These are phyloP conservation scores for Micrasema longulum DNA, from an alignment of 1,140 invertebrate species.

Conservation along the genomic window DNA sequence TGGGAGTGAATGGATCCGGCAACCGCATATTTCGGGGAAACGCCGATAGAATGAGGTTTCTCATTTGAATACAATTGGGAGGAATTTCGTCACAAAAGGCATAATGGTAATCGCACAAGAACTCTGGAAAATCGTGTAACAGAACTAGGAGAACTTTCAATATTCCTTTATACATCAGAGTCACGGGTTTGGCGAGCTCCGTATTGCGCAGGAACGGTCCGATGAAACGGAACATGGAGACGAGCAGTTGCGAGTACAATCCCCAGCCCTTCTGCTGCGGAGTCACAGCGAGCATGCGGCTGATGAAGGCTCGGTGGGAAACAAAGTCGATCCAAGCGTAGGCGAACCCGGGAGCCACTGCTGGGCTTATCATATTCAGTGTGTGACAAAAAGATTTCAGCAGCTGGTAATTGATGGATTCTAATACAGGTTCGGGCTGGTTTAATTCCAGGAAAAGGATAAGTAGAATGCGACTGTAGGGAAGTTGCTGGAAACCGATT, in stretches of 20 bases:
- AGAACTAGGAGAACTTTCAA: conserved; percentile 94
- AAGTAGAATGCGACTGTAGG: conserved; percentile 97
- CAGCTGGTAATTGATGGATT: conserved; percentile 92
- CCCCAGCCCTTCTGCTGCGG: conserved; percentile 88
- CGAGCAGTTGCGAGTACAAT: conserved; percentile 90
- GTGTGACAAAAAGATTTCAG: conserved; percentile 93
- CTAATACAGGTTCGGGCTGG: conserved; percentile 90
- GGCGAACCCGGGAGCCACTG: conserved; percentile 95
- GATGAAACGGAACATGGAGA: conserved; percentile 96
- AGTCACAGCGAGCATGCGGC: conserved; percentile 90
- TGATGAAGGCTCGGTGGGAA: conserved; percentile 96
- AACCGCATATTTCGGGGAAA: conserved; percentile 98
- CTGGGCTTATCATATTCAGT: conserved; percentile 90
- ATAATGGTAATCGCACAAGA: conserved; percentile 98
- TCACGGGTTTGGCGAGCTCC: conserved; percentile 93
- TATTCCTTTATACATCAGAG: conserved; percentile 95
- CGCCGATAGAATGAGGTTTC: conserved; percentile 97
- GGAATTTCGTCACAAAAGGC: conserved; percentile 99
- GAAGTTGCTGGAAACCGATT: conserved; percentile 94
- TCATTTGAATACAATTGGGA: conserved; percentile 98
- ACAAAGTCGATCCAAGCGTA: conserved; percentile 98
- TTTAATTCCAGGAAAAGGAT: conserved; percentile 98
- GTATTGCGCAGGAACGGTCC: conserved; percentile 97
- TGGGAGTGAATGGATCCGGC: conserved; percentile 98
- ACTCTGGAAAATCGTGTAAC: conserved; percentile 98